Base-by-base conservation (phyloP, 2,888 invertebrate species). In the Phragmatobia fuliginosa region DNA sequence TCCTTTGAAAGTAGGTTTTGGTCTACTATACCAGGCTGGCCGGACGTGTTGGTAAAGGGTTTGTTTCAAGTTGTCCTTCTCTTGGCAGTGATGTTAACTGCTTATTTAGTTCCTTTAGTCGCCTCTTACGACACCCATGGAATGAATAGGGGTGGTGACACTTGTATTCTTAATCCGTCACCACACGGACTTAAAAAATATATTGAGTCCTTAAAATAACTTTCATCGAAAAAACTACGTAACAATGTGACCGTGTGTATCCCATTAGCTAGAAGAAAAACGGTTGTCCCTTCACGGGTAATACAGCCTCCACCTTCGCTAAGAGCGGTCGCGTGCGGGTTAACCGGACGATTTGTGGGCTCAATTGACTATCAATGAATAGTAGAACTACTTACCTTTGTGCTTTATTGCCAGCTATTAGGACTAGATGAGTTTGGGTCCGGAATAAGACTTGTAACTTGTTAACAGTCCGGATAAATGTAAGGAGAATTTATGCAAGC, bases 311-410 rank as follows among this genome's bases (percentile, higher is more conserved):
- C 76, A 80, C 81, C 75, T 83, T 73, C 71, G 78, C 85, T 91
- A 91, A 91, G 89, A 91, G 89, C 87, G 85, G 85, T 86, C 85
- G 84, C 83, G 84, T 83, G 82, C 74, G 78, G 82, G 85, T 85
- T 85, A 87, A 83, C 88, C 88, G 86, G 85, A 84, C 91, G 90
- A 91, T 92, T 90, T 91, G 90, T 90, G 88, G 88, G 82, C 88
- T 85, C 92, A 90, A 93, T 93, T 91, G 92, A 91, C 90, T 92
- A 88, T 88, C 93, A 90, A 92, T 93, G 92, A 92, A 92, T 90
- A 88, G 86, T 88, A 82, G 87, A 81, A 84, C 84, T 86, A 85
- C 85, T 86, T 87, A 87, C 87, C 86, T 87, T 83, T 78, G 78
- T 75, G 70, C 45, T 83, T 83, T 83, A 82, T 81, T 65, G 80